Base-by-base conservation (phyloP, 2,888 invertebrate species). In the Sinhomidia bicolor region DNA sequence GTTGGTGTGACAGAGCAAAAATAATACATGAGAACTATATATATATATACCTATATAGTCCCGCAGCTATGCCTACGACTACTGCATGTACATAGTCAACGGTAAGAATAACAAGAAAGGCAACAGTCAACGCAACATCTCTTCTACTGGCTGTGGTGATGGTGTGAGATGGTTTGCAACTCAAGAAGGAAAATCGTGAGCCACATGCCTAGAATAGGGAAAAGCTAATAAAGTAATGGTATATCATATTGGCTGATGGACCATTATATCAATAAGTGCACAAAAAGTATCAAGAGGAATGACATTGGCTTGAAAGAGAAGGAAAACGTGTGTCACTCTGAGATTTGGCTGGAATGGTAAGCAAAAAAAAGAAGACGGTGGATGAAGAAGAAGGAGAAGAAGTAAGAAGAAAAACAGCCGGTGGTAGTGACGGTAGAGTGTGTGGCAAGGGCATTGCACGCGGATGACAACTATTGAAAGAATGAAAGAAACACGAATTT, bases 161-260 rank as follows among this genome's bases (percentile, higher is more conserved):
- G n/a, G n/a, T n/a, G n/a, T n/a, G n/a, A n/a, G n/a, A n/a, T 71
- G 41, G 74, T 41, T 54, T n/a, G 32, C 57, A 57, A 74, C 74
- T 60, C 84, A 23, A 57, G 44, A 80, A 44, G 44, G 57, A 57
- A 47, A 65, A 65, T 68, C 51, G 80, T 14, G 71, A 87, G 62
- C 81, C 87, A 87, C 87, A 87, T 87, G 87, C 47, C 29, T 36
- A 76, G 62, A 87, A 87, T 87, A 41, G 81, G 81, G 36, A 26
- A 81, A 87, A 87, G 81, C 87, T 81, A 87, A 87, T 87, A 87
- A 81, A 60, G 87, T 79, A 79, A 86, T 71, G 54, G 12, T 47
- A 20, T 60, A 68, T 86, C 41, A 86, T 86, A 71, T 60, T 57
- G 80, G 23, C 32, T 78, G 78, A 85, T 78, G 62, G 84, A 62